Evolutionary conservation across 2,113 vertebrate genomes (phyloP), one percentile per base, ranked within the genome.

Genomic region (Sebastes schlegelii): DNA sequence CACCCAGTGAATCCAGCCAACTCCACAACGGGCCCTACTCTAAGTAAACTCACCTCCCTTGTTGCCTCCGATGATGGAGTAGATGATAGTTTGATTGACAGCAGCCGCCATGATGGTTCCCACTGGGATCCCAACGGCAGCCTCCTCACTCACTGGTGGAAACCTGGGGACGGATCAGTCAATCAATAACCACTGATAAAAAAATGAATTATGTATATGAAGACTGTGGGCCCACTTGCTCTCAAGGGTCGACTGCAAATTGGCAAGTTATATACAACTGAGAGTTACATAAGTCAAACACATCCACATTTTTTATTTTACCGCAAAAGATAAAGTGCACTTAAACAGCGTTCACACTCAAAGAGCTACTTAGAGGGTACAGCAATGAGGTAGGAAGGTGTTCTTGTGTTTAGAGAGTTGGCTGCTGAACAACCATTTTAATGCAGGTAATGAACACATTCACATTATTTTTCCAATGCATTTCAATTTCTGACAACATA

Each of bases 71-170:
- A 97, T 95, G 80, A 99, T 97, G 45, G 97, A 97, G 92, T 99
- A 99, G 2, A 99, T 86, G 2, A 99, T 96, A 0, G 96, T 98
- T 93, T 99, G 98, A 94, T 99, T 99, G 93, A 99, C 88, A 79
- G 98, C 98, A 0, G 98, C 96, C 0, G 98, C 98, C 48, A 95
- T 92, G 90, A 99, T 97, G n/a, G 94, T 91, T 12, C 95, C 89
- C 8, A 99, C 96, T 3, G 86, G 82, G 0, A 95, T 97, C 80
- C 98, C 98, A 70, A 94, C 93, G 0, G 93, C 75, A 21, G 97
- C 96, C 8, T 94, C 94, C 91, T 99, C 98, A 9, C 97, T 99
- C 89, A 99, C 96, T 16, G 97, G 96, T 0, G 95, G 91, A 10
- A 98, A 97, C 85, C 98, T 99, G 93, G 43, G 88, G 87, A 91